These are phyloP conservation scores for Adoxophyes honmai DNA, from an alignment of 1,140 invertebrate genomes.

Conservation along the genomic window DNA sequence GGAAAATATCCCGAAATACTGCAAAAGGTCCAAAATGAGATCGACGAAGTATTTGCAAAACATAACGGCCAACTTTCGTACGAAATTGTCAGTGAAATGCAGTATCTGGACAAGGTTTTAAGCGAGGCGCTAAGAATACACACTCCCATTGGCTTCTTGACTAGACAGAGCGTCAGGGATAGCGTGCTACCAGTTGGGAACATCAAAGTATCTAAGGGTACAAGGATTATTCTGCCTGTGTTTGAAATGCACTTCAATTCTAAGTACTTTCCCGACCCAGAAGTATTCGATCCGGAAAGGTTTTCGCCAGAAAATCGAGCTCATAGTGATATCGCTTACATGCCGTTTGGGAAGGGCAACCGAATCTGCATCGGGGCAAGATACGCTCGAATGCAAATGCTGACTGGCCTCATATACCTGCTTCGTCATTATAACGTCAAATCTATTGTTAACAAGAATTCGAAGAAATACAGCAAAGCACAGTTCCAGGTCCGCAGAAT, in stretches of 20 bases:
- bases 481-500: no score
- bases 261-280: conserved; percentile 50
- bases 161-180: conserved; percentile 8
- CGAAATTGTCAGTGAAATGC: conserved; percentile 7
- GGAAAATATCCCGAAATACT: conserved; percentile 12
- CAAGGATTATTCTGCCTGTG: conserved; percentile 73
- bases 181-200: no score
- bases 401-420: no score
- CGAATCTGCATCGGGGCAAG: no score
- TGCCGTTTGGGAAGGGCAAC: no score
- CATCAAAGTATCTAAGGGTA: no score
- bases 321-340: no score
- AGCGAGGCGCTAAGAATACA: conserved; percentile 14
- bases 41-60: conserved; percentile 10
- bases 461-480: no score
- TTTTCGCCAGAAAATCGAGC: conserved; percentile 51
- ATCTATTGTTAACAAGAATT: no score
- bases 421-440: no score
- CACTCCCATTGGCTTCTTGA: conserved; percentile 9
- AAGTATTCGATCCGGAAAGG: conserved; percentile 74
- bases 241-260: conserved; percentile 76
- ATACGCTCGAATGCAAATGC: no score
- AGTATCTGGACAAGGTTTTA: conserved; percentile 2
- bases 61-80: conserved; percentile 2
- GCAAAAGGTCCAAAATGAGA: conserved; percentile 14